Percentiles rank a stretch among this genome's conserved stretches.
phyloP scores from a whole-genome alignment of 1,140 invertebrate species.

The Proctacanthus coquilletti region DNA sequence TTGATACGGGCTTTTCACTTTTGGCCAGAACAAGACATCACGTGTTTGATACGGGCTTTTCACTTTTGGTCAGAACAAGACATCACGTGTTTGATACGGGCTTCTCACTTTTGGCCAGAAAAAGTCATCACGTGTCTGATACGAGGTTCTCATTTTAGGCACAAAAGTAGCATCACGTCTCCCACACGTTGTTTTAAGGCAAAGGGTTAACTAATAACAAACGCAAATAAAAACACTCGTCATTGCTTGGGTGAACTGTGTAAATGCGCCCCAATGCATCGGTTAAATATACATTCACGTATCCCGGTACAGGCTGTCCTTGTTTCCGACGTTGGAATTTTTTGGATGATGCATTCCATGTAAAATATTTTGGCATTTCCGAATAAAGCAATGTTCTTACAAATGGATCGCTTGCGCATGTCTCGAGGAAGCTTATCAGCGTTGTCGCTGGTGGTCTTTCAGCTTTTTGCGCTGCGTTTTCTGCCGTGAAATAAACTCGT shows the following conservation, averaged over 20 bases:
- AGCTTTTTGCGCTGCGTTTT: conserved; percentile 9
- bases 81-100: too few species aligned
- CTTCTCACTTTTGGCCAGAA: too few species aligned
- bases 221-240: conserved; percentile 19
- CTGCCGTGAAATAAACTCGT: conserved; percentile 6
- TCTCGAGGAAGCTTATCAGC: conserved; percentile 24
- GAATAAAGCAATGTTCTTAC: conserved; percentile 30
- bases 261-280: conserved; percentile 24
- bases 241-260: conserved; percentile 23
- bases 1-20: too few species aligned
- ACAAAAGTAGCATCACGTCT: too few species aligned
- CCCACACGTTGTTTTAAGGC: conserved; percentile 24
- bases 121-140: too few species aligned
- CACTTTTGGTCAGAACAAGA: too few species aligned
- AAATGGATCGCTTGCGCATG: conserved; percentile 15
- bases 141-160: too few species aligned
- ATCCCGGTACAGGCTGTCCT: conserved; percentile 12
- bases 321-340: conserved; percentile 8
- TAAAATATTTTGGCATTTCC: conserved; percentile 30
- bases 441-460: conserved; percentile 17
- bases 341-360: conserved; percentile 26
- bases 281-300: conserved; percentile 14
- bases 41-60: too few species aligned
- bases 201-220: conserved; percentile 24
- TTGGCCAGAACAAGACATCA: too few species aligned